phyloP scores from a whole-genome alignment of 2,797 vertebrate species.

The Cottoperca gobio region DNA sequence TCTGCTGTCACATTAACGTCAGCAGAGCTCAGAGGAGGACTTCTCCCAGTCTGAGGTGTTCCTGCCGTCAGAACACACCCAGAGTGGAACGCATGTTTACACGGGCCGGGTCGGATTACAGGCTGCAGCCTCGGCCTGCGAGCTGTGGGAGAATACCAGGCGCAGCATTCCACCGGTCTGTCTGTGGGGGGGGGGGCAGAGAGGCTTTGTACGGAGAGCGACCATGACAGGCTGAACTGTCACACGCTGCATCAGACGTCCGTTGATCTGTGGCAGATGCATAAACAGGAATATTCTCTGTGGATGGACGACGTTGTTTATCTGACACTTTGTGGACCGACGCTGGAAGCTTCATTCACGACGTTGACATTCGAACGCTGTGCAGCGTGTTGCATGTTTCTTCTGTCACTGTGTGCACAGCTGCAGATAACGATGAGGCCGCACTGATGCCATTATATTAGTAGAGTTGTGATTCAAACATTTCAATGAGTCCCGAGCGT shows the following conservation, averaged over 20 bases:
- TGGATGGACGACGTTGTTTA: constrained; percentile 1
- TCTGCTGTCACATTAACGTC: constrained; percentile 16
- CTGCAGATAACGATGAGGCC: too few species aligned
- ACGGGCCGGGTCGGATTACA: constrained; percentile 81
- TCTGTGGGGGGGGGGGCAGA: constrained; percentile 68
- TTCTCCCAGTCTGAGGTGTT: constrained; percentile 64
- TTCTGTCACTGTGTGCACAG: too few species aligned
- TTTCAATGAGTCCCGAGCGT: too few species aligned
- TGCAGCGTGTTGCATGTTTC: too few species aligned
- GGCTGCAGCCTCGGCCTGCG: constrained; percentile 59
- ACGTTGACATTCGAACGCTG: too few species aligned
- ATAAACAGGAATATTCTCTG: constrained; percentile 39
- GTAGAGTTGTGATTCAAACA: too few species aligned
- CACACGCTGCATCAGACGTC: constrained; percentile 48
- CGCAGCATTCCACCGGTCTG: constrained; percentile 79
- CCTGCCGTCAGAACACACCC: constrained; percentile 73
- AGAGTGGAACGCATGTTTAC: constrained; percentile 74
- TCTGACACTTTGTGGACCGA: not conserved
- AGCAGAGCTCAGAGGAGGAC: constrained; percentile 33
- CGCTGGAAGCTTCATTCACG: too few species aligned
- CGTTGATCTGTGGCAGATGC: constrained; percentile 49
- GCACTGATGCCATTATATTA: too few species aligned
- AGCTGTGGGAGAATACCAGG: constrained; percentile 78
- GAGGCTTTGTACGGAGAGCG: constrained; percentile 70
- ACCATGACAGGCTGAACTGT: constrained; percentile 55